A percentile compares a stretch with the other conserved stretches of the same genome.
Evolutionary conservation across 2,888 invertebrate genomes (phyloP).

Genomic region (Cryptus armator): DNA sequence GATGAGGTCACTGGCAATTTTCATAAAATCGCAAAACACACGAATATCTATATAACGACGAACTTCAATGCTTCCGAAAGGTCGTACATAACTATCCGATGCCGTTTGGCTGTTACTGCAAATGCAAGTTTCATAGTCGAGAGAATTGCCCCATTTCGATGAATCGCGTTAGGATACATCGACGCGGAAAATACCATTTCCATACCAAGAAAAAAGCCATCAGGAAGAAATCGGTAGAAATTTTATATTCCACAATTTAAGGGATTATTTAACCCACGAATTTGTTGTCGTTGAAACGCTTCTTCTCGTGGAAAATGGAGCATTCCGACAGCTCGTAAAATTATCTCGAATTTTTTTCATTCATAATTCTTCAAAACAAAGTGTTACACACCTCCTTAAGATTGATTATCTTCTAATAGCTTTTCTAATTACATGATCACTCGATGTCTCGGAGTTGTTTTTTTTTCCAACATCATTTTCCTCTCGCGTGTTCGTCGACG

Average conservation of each 20-base stretch:
- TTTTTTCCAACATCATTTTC: constrained; percentile 5
- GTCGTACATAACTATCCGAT: background rate
- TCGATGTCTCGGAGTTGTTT: background rate
- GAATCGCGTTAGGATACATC: constrained; percentile 29
- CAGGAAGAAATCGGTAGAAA: no score
- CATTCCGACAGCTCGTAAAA: no score
- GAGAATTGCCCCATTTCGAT: constrained; percentile 59
- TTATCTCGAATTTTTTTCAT: no score
- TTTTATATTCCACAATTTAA: no score
- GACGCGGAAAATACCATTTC: background rate
- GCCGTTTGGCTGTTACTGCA: constrained; percentile 34
- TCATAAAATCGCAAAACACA: background rate
- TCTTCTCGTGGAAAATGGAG: no score
- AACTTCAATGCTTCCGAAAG: background rate
- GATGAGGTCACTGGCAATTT: background rate
- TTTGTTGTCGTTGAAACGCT: no score
- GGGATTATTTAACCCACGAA: no score
- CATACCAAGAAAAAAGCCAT: no score
- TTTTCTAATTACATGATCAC: background rate
- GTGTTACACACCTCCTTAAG: no score
- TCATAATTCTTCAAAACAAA: no score
- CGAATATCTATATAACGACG: background rate
- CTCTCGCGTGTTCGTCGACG: constrained; percentile 71
- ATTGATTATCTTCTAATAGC: background rate
- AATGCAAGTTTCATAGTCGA: constrained; percentile 67